phyloP scores from a whole-genome alignment of 2,797 vertebrate species.

The Sebastiscus tertius region DNA sequence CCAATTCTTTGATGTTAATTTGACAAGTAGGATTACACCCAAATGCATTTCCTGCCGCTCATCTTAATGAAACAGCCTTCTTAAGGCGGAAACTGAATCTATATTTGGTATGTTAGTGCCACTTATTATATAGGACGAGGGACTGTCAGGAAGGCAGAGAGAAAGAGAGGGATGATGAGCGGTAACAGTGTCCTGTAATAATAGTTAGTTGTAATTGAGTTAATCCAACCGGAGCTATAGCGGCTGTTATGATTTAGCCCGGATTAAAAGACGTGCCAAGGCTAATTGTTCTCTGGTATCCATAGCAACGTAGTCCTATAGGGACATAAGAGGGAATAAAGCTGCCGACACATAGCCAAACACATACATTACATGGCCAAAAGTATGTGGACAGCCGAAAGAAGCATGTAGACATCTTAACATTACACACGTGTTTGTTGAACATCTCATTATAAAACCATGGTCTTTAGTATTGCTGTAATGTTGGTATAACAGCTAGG shows the following conservation, averaged over 20 bases:
- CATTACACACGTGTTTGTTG: background rate
- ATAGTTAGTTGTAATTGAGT: slow-evolving; percentile 69
- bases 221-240: slow-evolving; percentile 74
- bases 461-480: no score
- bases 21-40: slow-evolving; percentile 72
- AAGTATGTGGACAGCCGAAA: background rate
- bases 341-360: background rate
- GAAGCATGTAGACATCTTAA: background rate
- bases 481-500: background rate
- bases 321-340: slow-evolving; percentile 46
- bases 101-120: slow-evolving; percentile 59
- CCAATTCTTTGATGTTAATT: slow-evolving; percentile 75
- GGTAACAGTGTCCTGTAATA: slow-evolving; percentile 62
- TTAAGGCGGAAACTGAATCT: slow-evolving; percentile 72
- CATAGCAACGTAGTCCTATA: slow-evolving; percentile 82
- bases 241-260: slow-evolving; percentile 79
- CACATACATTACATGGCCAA: background rate
- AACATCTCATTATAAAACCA: background rate
- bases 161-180: slow-evolving; percentile 40
- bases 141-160: slow-evolving; percentile 15
- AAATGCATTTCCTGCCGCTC: slow-evolving; percentile 54
- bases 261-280: slow-evolving; percentile 84
- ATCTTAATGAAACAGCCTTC: slow-evolving; percentile 66
- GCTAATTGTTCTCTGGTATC: slow-evolving; percentile 84
- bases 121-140: slow-evolving; percentile 55